Evolutionary conservation across 1,140 invertebrate species (phyloP).

Genomic region (Lepidurus packardi): DNA sequence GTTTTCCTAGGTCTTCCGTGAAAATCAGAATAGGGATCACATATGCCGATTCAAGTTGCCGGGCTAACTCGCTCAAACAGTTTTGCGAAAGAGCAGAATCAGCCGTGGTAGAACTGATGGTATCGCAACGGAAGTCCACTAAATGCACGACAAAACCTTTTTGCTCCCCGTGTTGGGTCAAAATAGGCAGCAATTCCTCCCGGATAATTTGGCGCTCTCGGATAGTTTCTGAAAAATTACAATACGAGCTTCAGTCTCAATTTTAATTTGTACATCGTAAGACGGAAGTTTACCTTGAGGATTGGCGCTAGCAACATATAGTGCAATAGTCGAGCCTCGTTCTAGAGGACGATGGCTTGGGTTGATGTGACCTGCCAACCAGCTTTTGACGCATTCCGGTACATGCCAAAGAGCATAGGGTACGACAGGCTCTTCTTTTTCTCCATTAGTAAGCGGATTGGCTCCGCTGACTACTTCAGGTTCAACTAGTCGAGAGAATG

Average conservation of each 20-base stretch:
- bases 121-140: not conserved
- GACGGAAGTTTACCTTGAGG: conserved; percentile 2
- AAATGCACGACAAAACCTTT: not conserved
- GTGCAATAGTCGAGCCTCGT: not conserved
- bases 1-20: conserved; percentile 66
- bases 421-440: not conserved
- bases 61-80: conserved; percentile 43
- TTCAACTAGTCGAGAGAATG: not conserved
- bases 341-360: conserved; percentile 1
- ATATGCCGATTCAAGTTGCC: conserved; percentile 63
- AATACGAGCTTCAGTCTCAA: not conserved
- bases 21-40: conserved; percentile 68
- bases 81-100: not conserved
- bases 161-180: not conserved
- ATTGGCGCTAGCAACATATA: not conserved
- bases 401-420: not conserved
- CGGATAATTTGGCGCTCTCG: not conserved
- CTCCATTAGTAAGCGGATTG: not conserved
- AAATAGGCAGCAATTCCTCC: not conserved
- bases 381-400: conserved; percentile 4
- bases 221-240: not conserved
- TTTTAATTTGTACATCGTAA: too few relatives aligned
- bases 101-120: not conserved
- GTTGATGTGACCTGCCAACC: not conserved
- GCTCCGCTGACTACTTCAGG: not conserved